phyloP scores from a whole-genome alignment of 1,140 invertebrate species.

The Cotesia chilonis region DNA sequence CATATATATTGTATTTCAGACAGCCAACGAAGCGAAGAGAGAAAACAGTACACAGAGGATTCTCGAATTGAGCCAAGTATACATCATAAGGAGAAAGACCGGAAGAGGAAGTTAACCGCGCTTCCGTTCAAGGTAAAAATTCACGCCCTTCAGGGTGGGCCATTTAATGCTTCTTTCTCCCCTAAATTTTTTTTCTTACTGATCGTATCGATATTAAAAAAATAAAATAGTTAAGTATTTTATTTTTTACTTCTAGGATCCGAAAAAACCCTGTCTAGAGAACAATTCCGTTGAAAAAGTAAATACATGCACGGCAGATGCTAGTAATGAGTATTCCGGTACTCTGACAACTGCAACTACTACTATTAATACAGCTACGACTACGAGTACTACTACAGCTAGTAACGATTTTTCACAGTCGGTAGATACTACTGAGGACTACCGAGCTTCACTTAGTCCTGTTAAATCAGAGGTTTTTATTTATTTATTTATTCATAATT shows the following conservation, averaged over 20 bases:
- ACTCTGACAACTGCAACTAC: too few species aligned
- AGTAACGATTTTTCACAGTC: slow-evolving; percentile 33
- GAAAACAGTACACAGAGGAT: slow-evolving; percentile 64
- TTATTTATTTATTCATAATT: slow-evolving; percentile 6
- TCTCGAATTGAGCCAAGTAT: slow-evolving; percentile 56
- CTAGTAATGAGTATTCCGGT: slow-evolving; percentile 15
- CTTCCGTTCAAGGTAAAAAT: slow-evolving; percentile 64
- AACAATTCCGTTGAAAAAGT: slow-evolving; percentile 48
- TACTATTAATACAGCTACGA: too few species aligned
- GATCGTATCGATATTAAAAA: not conserved
- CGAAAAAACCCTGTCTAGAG: slow-evolving; percentile 53
- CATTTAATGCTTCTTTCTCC: slow-evolving; percentile 36
- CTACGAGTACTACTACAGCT: too few species aligned
- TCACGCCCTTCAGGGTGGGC: slow-evolving; percentile 38
- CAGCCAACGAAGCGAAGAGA: slow-evolving; percentile 65
- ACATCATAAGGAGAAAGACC: slow-evolving; percentile 63
- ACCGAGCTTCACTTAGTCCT: slow-evolving; percentile 53
- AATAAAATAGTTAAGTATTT: slow-evolving; percentile 22
- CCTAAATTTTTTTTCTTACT: slow-evolving; percentile 2
- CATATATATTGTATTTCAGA: slow-evolving; percentile 59
- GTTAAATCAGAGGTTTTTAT: slow-evolving; percentile 56
- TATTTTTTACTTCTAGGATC: slow-evolving; percentile 47
- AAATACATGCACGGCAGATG: slow-evolving; percentile 35
- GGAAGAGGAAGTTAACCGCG: slow-evolving; percentile 66
- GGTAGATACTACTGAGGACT: slow-evolving; percentile 51